phyloP scores from a whole-genome alignment of 2,113 vertebrate species.

The Macheiramphus alcinus region DNA sequence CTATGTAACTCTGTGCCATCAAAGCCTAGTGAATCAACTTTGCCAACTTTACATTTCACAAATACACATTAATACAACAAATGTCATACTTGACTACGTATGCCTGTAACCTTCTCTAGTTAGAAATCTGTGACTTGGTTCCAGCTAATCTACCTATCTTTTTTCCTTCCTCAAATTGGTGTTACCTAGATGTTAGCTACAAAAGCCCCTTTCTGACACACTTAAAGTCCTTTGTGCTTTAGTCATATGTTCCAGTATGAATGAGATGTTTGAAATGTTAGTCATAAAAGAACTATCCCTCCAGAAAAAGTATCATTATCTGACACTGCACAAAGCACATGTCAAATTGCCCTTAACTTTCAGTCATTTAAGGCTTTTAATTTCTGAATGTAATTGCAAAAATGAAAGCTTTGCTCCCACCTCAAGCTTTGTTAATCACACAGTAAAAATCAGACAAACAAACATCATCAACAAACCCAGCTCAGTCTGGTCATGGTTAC shows the following conservation, averaged over 20 bases:
- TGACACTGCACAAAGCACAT: neutral
- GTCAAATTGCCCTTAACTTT: slow-evolving; percentile 7
- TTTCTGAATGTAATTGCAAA: slow-evolving; percentile 16
- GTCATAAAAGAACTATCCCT: slow-evolving; percentile 14
- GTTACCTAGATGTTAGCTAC: neutral
- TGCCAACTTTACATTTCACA: neutral
- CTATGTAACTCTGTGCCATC: neutral
- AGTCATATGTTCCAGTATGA: neutral
- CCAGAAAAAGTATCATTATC: neutral
- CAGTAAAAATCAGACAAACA: neutral
- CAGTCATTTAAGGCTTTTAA: slow-evolving; percentile 20
- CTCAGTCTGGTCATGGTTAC: neutral
- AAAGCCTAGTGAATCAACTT: neutral
- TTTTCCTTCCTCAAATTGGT: neutral
- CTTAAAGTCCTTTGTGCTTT: neutral
- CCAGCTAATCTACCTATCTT: neutral
- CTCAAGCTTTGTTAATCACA: neutral
- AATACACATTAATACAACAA: neutral
- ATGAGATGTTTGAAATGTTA: neutral
- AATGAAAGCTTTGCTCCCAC: slow-evolving; percentile 14
- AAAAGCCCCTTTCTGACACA: neutral
- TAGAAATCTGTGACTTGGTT: neutral
- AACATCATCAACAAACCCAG: neutral
- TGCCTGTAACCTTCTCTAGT: neutral
- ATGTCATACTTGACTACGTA: neutral